A percentile compares a stretch with the other conserved stretches of the same genome.
phyloP scores from a whole-genome alignment of 2,888 invertebrate genomes.

The Eulithis testata region DNA sequence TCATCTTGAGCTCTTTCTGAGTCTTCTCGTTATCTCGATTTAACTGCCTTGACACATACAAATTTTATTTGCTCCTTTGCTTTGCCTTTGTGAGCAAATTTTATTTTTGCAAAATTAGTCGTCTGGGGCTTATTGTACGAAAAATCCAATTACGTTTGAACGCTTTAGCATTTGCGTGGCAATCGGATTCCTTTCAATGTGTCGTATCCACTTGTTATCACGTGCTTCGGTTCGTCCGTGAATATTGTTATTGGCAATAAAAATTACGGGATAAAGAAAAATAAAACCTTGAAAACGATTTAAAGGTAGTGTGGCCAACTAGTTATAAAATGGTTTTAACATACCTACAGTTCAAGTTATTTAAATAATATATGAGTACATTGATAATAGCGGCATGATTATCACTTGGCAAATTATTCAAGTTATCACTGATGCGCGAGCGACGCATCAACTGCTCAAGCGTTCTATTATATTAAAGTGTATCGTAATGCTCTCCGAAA shows the following conservation, averaged over 20 bases:
- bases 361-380: not conserved
- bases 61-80: slow-evolving; percentile 72
- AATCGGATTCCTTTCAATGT: slow-evolving; percentile 52
- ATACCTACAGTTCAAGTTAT: not conserved
- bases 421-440: slow-evolving; percentile 55
- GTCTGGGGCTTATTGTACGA: slow-evolving; percentile 61
- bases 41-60: slow-evolving; percentile 79
- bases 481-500: slow-evolving; percentile 18
- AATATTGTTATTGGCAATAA: slow-evolving; percentile 22
- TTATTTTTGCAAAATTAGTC: slow-evolving; percentile 67
- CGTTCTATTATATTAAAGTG: slow-evolving; percentile 28
- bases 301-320: not conserved
- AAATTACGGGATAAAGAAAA: slow-evolving; percentile 2
- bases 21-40: slow-evolving; percentile 75
- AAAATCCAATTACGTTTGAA: slow-evolving; percentile 66
- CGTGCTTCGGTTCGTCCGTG: slow-evolving; percentile 23
- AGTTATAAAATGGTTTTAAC: not conserved
- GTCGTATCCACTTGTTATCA: slow-evolving; percentile 45
- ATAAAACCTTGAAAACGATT: not conserved
- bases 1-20: slow-evolving; percentile 62
- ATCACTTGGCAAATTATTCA: slow-evolving; percentile 64
- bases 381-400: slow-evolving; percentile 56
- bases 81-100: slow-evolving; percentile 74
- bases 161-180: slow-evolving; percentile 53
- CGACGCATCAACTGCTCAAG: slow-evolving; percentile 44